Percentiles rank a stretch among this genome's conserved stretches.
phyloP scores from a whole-genome alignment of 2,113 vertebrate species.

The Poeciliopsis turrubarensis region DNA sequence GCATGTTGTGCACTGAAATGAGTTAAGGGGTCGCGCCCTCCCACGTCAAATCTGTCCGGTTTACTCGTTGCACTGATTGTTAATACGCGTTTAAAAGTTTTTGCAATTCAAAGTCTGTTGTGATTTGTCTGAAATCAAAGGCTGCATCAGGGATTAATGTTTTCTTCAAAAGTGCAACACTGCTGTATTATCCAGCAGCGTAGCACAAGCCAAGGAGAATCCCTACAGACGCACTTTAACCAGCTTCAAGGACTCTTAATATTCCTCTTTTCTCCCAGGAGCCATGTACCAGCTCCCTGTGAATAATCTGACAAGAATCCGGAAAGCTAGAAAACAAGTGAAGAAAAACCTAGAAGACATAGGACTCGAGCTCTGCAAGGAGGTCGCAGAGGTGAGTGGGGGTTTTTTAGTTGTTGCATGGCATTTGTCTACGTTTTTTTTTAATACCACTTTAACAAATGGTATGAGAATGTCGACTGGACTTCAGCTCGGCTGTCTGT shows the following conservation, averaged over 20 bases:
- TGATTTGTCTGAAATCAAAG: not conserved
- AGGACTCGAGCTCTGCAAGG: conserved; percentile 97
- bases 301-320: conserved; percentile 96
- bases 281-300: conserved; percentile 99
- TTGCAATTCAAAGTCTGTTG: not conserved
- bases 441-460: too few relatives aligned
- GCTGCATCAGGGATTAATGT: not conserved
- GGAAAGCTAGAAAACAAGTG: conserved; percentile 97
- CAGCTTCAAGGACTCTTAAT: too few relatives aligned
- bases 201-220: too few relatives aligned
- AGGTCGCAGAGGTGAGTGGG: conserved; percentile 92
- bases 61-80: not conserved
- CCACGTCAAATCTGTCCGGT: not conserved
- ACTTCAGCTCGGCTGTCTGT: not conserved
- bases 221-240: too few relatives aligned
- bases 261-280: conserved; percentile 77
- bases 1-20: not conserved
- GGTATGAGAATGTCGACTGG: not conserved
- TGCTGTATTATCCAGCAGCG: too few relatives aligned
- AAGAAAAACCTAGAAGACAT: conserved; percentile 96
- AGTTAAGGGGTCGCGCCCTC: not conserved
- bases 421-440: too few relatives aligned
- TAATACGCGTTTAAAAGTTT: not conserved
- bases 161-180: not conserved
- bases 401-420: not conserved